These are phyloP conservation scores for Holacanthus passer DNA, from an alignment of 2,113 vertebrate species.

Conservation along the genomic window DNA sequence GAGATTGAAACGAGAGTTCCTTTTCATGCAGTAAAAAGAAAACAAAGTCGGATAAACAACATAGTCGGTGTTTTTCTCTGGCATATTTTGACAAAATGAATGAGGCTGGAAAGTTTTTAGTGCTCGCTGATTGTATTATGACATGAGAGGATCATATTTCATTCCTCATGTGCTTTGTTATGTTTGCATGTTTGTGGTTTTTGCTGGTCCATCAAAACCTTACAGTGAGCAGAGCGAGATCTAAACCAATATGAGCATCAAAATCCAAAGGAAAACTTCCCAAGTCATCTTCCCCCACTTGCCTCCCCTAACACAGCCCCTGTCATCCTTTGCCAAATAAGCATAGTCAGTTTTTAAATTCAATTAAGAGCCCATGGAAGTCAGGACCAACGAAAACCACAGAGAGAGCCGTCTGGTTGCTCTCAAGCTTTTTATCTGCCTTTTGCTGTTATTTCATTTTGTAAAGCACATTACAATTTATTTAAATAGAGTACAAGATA, in stretches of 20 bases:
- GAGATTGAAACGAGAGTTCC: conserved; percentile 74
- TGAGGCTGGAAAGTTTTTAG: conserved; percentile 76
- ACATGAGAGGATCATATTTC: conserved; percentile 76
- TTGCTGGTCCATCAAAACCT: conserved; percentile 70
- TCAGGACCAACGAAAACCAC: conserved; percentile 65
- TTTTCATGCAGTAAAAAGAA: conserved; percentile 77
- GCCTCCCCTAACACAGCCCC: conserved; percentile 39
- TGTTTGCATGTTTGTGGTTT: conserved; percentile 80
- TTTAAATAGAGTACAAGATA: conserved; percentile 74
- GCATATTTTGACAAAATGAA: conserved; percentile 76
- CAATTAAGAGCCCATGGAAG: conserved; percentile 70
- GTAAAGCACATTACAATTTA: conserved; percentile 71
- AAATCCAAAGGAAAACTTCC: conserved; percentile 70
- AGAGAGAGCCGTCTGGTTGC: conserved; percentile 63
- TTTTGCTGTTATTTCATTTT: conserved; percentile 71
- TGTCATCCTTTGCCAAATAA: conserved; percentile 77
- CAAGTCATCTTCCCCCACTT: conserved; percentile 57
- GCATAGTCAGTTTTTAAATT: conserved; percentile 74
- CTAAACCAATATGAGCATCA: conserved; percentile 62
- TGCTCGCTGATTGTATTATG: conserved; percentile 78
- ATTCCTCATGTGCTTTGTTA: conserved; percentile 73
- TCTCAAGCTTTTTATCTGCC: conserved; percentile 76
- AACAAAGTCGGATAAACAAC: conserved; percentile 70
- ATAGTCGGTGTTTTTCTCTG: conserved; percentile 61
- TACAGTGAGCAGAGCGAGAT: conserved; percentile 57